These are phyloP conservation scores for honey bee (Apis mellifera) DNA, from an alignment of 1,140 invertebrate genomes.

Conservation along the genomic window Amel_HAv3.1 CM009935.2:6584001-6584500, in stretches of 20 bases:
- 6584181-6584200: conserved; percentile 66
- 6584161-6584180: conserved; percentile 51
- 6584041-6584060: conserved; percentile 73
- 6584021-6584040: conserved; percentile 77
- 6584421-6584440: conserved; percentile 60
- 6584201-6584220: conserved; percentile 54
- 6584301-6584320: conserved; percentile 71
- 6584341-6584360: conserved; percentile 76
- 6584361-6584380: conserved; percentile 67
- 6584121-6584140: conserved; percentile 64
- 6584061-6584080: conserved; percentile 69
- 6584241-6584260: conserved; percentile 78
- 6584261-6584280: conserved; percentile 77
- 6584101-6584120: conserved; percentile 76
- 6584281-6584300: conserved; percentile 74
- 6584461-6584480: conserved; percentile 66
- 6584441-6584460: conserved; percentile 57
- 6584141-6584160: conserved; percentile 62
- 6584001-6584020: conserved; percentile 82
- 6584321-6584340: conserved; percentile 73
- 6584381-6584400: conserved; percentile 48
- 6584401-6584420: conserved; percentile 61
- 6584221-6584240: conserved; percentile 69
- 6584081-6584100: conserved; percentile 72
- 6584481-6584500: conserved; percentile 76